Evolutionary conservation across 2,113 vertebrate species (phyloP).

Genomic region (Colinus virginianus): DNA sequence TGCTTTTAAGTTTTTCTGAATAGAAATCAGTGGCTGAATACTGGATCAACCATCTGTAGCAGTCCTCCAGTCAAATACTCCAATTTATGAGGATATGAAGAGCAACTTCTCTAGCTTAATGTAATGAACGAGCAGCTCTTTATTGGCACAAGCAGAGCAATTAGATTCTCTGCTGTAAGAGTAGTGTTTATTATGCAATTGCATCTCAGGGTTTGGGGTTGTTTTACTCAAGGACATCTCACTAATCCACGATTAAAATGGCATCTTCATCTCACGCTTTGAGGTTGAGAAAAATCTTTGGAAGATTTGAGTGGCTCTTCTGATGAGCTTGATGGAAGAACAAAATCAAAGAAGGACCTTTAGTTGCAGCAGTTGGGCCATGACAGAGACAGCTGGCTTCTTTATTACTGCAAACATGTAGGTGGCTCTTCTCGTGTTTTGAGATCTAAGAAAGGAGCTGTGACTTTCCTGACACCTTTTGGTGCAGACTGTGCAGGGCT

Average conservation of each 20-base stretch:
- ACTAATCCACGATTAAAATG: slow-evolving; percentile 22
- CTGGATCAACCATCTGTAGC: neutral
- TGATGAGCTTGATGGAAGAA: slow-evolving; percentile 12
- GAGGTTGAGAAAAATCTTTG: slow-evolving; percentile 3
- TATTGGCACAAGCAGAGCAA: slow-evolving; percentile 20
- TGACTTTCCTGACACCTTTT: slow-evolving; percentile 19
- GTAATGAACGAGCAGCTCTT: slow-evolving; percentile 30
- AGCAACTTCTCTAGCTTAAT: slow-evolving; percentile 13
- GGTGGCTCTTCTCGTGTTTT: slow-evolving; percentile 45
- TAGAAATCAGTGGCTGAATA: slow-evolving; percentile 47
- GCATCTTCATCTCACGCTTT: slow-evolving; percentile 28
- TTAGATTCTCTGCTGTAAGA: slow-evolving; percentile 17
- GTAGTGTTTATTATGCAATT: neutral
- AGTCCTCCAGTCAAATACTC: slow-evolving; percentile 15
- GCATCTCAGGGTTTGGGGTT: neutral
- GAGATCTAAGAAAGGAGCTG: slow-evolving; percentile 17
- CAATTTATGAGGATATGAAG: slow-evolving; percentile 10
- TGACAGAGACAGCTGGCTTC: slow-evolving; percentile 29
- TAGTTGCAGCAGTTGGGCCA: neutral
- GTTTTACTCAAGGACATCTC: slow-evolving; percentile 30
- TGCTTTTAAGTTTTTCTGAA: slow-evolving; percentile 38
- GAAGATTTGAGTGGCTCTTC: slow-evolving; percentile 10
- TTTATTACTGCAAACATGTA: slow-evolving; percentile 36
- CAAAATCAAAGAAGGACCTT: slow-evolving; percentile 5
- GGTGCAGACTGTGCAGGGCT: neutral